Evolutionary conservation across 2,113 vertebrate genomes (phyloP).

Genomic region (Tylochromis polylepis): DNA sequence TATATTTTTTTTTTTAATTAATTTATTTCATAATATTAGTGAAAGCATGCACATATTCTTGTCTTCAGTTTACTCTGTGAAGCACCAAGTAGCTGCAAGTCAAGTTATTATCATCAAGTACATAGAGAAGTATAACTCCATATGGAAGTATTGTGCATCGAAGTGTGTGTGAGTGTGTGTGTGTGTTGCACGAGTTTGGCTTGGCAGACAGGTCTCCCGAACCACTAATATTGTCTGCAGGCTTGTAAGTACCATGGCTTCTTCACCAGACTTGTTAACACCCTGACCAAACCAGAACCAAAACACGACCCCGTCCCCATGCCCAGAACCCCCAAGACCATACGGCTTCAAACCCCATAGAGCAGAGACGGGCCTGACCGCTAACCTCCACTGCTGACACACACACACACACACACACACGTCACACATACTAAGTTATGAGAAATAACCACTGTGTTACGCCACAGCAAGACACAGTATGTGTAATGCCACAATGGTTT

Average conservation of each 20-base stretch:
- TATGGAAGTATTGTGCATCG: not conserved
- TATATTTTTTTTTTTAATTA: too few species aligned
- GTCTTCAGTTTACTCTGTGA: not conserved
- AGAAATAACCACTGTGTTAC: slow-evolving; percentile 8
- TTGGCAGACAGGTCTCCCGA: slow-evolving; percentile 37
- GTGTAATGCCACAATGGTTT: slow-evolving; percentile 47
- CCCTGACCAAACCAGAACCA: slow-evolving; percentile 61
- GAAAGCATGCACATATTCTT: not conserved
- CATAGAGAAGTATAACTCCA: not conserved
- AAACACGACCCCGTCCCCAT: slow-evolving; percentile 39
- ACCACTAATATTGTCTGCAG: slow-evolving; percentile 67
- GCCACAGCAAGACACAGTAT: slow-evolving; percentile 17
- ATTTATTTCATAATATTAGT: not conserved
- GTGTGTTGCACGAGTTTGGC: slow-evolving; percentile 18
- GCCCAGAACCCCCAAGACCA: slow-evolving; percentile 36
- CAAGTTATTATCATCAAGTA: not conserved
- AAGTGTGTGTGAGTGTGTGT: not conserved
- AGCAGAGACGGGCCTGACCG: slow-evolving; percentile 33
- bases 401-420: not conserved
- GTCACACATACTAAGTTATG: not conserved
- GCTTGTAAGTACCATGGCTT: slow-evolving; percentile 28
- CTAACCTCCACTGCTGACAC: slow-evolving; percentile 39
- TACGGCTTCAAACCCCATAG: not conserved
- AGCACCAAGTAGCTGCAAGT: not conserved
- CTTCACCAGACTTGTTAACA: slow-evolving; percentile 67